phyloP scores from a whole-genome alignment of 2,113 vertebrate genomes.

The Lophius piscatorius region DNA sequence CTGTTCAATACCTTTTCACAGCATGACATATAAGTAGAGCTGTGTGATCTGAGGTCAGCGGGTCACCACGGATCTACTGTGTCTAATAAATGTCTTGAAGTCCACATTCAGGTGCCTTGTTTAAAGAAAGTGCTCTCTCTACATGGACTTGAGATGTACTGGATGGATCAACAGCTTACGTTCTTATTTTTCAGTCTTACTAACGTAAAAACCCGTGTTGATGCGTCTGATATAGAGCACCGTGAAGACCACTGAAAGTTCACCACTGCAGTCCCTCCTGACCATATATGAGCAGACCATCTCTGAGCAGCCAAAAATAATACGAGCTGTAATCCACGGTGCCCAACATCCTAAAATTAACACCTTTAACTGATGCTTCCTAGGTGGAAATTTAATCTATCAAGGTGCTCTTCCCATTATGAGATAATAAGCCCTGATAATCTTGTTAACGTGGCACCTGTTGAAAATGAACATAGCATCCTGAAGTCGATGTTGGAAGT shows the following conservation, averaged over 20 bases:
- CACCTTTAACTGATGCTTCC: too few relatives aligned
- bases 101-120: not conserved
- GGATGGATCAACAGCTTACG: conserved; percentile 40
- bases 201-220: too few relatives aligned
- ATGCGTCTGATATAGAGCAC: conserved; percentile 53
- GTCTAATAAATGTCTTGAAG: not conserved
- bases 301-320: not conserved
- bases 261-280: conserved; percentile 10
- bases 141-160: conserved; percentile 12
- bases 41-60: not conserved
- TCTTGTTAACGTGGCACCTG: too few relatives aligned
- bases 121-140: too few relatives aligned
- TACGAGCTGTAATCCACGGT: not conserved
- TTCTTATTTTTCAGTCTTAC: conserved; percentile 30
- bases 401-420: too few relatives aligned
- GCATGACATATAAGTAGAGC: too few relatives aligned
- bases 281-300: conserved; percentile 50
- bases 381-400: too few relatives aligned
- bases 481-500: too few relatives aligned
- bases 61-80: not conserved
- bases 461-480: too few relatives aligned
- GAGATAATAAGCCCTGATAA: too few relatives aligned
- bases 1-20: too few relatives aligned
- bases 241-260: conserved; percentile 32
- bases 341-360: too few relatives aligned